Conservation (phyloP, 2,888 invertebrate species). For the Lycocerus yunnanus region DNA sequence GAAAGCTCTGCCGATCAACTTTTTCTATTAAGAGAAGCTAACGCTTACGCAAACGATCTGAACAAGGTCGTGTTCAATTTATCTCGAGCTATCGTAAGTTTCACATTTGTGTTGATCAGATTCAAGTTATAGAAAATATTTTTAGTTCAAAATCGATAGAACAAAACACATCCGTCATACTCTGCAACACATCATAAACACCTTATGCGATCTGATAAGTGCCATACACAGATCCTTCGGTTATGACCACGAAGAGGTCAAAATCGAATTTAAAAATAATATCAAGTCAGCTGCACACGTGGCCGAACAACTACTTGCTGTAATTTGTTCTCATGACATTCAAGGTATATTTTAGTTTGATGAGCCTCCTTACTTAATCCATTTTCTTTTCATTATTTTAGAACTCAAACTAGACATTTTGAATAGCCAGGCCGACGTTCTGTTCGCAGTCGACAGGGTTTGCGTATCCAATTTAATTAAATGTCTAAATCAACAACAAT, state of each 20-base stretch:
- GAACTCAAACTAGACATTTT: background rate
- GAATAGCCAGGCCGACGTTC: background rate
- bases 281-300: background rate
- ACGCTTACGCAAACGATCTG: background rate
- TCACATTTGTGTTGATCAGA: background rate
- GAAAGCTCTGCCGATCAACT: background rate
- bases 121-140: background rate
- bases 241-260: background rate
- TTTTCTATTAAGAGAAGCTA: background rate
- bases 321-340: background rate
- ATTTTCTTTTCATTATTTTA: background rate
- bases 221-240: background rate
- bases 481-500: background rate
- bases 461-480: background rate
- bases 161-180: background rate
- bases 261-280: background rate
- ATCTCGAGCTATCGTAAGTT: background rate
- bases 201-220: background rate
- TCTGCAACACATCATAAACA: background rate
- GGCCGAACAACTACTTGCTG: background rate
- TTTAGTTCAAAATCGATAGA: background rate
- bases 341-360: background rate
- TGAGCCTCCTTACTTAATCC: background rate
- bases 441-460: background rate
- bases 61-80: background rate